A percentile compares a stretch with the other conserved stretches of the same genome.
Evolutionary conservation across 2,797 vertebrate genomes (phyloP).

Genomic region (Onychomys arenicola): DNA sequence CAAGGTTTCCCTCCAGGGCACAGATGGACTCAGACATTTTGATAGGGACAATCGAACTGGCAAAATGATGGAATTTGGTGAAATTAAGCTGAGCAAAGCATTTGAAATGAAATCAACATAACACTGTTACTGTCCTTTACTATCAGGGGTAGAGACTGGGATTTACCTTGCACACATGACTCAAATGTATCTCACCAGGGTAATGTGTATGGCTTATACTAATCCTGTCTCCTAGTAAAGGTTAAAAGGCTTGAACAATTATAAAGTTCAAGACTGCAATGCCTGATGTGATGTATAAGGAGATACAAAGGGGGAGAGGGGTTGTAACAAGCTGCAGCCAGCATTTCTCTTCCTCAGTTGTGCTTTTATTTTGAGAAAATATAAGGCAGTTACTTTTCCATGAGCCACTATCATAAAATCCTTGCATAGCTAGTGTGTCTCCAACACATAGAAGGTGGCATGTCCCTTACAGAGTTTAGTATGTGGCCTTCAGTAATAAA

Average conservation of each 20-base stretch:
- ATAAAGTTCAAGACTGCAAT: neutral
- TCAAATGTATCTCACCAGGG: neutral
- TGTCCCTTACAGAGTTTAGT: neutral
- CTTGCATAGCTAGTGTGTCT: neutral
- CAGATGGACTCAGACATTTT: constrained; percentile 57
- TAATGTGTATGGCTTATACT: neutral
- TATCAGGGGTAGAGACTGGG: neutral
- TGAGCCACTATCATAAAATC: constrained; percentile 17
- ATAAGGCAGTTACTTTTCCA: constrained; percentile 20
- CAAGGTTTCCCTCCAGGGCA: constrained; percentile 69
- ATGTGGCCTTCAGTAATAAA: constrained; percentile 6
- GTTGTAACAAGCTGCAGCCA: neutral
- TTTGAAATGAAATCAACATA: constrained; percentile 61
- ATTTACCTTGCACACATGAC: constrained; percentile 22
- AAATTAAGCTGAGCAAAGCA: constrained; percentile 57
- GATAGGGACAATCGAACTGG: constrained; percentile 67
- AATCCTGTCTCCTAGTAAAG: neutral
- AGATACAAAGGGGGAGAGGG: neutral
- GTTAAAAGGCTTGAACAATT: neutral
- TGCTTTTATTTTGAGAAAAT: constrained; percentile 16
- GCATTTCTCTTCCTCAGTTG: neutral
- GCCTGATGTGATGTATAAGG: neutral
- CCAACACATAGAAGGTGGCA: neutral
- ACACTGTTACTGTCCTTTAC: constrained; percentile 19
- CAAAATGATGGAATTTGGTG: constrained; percentile 69